Conservation (phyloP, 1,140 invertebrate species). For the Pogonognathellus flavescens region DNA sequence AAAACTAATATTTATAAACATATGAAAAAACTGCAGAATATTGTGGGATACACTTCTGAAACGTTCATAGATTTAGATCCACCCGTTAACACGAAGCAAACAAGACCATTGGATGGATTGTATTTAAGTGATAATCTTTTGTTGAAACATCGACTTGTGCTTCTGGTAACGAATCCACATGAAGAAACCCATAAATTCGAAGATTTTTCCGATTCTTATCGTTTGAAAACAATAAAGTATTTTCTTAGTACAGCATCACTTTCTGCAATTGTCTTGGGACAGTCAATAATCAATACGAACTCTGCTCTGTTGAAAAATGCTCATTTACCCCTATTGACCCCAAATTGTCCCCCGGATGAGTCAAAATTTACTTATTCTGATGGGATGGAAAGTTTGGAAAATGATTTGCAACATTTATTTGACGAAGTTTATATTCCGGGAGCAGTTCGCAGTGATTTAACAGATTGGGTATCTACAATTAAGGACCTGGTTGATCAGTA, state of each 20-base stretch:
- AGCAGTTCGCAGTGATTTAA: background rate
- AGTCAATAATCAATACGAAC: background rate
- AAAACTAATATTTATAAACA: constrained; percentile 5
- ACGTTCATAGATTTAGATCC: background rate
- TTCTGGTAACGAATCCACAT: background rate
- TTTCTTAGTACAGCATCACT: background rate
- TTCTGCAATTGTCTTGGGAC: background rate
- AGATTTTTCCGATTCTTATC: background rate
- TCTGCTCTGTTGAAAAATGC: background rate
- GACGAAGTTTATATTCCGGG: background rate
- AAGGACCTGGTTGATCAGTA: background rate
- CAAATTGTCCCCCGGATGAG: background rate
- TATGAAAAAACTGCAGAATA: background rate
- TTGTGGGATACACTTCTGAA: background rate
- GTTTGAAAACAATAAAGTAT: constrained; percentile 1
- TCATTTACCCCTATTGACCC: background rate
- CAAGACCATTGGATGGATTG: background rate
- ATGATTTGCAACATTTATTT: background rate
- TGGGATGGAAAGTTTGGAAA: constrained; percentile 24
- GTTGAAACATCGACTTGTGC: background rate
- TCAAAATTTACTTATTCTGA: background rate
- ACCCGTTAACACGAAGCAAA: background rate
- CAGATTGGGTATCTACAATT: background rate
- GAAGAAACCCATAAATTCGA: constrained; percentile 4
- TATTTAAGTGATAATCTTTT: background rate